Conservation (phyloP, 2,797 vertebrate genomes). For the Spinus pinus region DNA sequence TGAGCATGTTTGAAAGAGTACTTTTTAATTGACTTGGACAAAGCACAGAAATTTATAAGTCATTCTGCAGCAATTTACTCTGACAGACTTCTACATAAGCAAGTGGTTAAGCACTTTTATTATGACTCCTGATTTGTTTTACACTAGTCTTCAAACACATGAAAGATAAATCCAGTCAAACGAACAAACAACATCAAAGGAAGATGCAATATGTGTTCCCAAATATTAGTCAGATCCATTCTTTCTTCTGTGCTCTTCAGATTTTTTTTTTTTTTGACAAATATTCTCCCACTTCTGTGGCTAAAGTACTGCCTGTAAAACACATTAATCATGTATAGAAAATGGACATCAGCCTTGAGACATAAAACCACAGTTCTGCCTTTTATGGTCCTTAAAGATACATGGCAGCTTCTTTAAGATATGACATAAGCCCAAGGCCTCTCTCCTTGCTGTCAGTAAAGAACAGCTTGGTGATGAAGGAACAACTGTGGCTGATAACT, state of each 20-base stretch:
- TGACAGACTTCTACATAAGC: background rate
- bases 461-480: background rate
- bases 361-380: background rate
- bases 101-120: background rate
- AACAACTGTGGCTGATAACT: background rate
- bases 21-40: background rate
- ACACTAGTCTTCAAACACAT: background rate
- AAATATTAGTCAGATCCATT: background rate
- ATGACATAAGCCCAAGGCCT: background rate
- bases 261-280: background rate
- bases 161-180: background rate
- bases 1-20: background rate
- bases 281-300: background rate
- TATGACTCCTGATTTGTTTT: background rate
- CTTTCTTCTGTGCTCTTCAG: background rate
- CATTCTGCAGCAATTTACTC: background rate
- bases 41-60: background rate
- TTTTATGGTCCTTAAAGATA: background rate
- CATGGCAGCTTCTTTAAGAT: background rate
- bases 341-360: background rate
- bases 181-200: background rate
- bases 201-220: background rate
- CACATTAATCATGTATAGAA: background rate
- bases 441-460: background rate
- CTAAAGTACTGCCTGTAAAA: background rate